phyloP scores from a whole-genome alignment of 2,797 vertebrate genomes.

The Acrossocheilus wenchowensis region DNA sequence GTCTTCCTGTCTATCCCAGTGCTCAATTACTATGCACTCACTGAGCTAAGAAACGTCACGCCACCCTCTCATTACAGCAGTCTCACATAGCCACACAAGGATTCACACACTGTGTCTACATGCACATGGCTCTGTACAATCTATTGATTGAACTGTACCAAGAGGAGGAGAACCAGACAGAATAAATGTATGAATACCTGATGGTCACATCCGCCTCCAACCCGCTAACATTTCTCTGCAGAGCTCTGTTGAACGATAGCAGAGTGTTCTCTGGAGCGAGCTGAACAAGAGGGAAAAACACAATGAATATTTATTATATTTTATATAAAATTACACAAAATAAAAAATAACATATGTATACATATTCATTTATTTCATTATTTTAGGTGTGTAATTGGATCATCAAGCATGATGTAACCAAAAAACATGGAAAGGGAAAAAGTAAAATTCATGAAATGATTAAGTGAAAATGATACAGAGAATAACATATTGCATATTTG shows the following conservation, averaged over 20 bases:
- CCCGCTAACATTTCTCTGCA: conserved; percentile 87
- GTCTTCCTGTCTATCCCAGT: conserved; percentile 25
- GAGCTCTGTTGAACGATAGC: conserved; percentile 92
- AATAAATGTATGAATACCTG: conserved; percentile 77
- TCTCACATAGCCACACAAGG: conserved; percentile 13
- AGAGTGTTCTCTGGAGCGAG: conserved; percentile 92
- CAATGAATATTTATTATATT: background rate
- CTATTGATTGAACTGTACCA: conserved; percentile 39
- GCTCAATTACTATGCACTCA: conserved; percentile 37
- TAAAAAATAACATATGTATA: background rate
- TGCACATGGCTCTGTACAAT: conserved; percentile 4
- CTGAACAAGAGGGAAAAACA: conserved; percentile 67
- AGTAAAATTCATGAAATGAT: no score
- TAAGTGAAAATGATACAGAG: background rate
- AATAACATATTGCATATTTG: background rate
- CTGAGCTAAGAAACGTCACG: background rate
- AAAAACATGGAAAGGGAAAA: background rate
- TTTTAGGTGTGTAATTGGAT: background rate
- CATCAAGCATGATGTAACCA: background rate
- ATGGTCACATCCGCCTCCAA: conserved; percentile 88
- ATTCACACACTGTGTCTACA: conserved; percentile 15
- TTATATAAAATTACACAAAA: background rate
- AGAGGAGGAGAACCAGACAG: conserved; percentile 76
- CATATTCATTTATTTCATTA: background rate
- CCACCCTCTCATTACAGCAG: conserved; percentile 38